A percentile compares a stretch with the other conserved stretches of the same genome.
Evolutionary conservation across 2,797 vertebrate species (phyloP).

Genomic region (Tympanoctomys barrerae): DNA sequence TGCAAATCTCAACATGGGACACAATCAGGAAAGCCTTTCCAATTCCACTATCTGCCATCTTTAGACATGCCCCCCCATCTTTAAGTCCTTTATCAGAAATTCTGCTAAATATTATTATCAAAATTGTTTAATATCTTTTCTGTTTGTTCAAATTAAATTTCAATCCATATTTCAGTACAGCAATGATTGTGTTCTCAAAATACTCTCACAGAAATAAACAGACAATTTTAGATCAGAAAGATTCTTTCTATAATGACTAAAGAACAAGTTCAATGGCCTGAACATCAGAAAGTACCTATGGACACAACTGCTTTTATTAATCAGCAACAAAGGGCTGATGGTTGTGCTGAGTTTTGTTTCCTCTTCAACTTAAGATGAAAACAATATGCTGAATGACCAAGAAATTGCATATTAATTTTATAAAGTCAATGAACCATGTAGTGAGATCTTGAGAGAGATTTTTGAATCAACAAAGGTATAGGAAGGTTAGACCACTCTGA

Average conservation of each 20-base stretch:
- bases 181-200: background rate
- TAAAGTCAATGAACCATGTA: background rate
- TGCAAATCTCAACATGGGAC: background rate
- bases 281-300: background rate
- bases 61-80: background rate
- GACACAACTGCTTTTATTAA: background rate
- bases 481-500: background rate
- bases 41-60: background rate
- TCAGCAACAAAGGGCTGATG: background rate
- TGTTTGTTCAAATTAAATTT: background rate
- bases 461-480: background rate
- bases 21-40: background rate
- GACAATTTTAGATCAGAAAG: background rate
- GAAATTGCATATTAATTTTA: background rate
- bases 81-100: background rate
- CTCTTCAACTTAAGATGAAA: background rate
- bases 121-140: background rate
- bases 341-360: background rate
- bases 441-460: background rate
- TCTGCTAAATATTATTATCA: background rate
- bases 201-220: background rate
- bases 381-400: background rate
- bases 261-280: background rate
- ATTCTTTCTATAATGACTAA: background rate
- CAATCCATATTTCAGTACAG: background rate